Evolutionary conservation across 2,888 invertebrate species (phyloP).

Genomic region (Limenitis camilla): DNA sequence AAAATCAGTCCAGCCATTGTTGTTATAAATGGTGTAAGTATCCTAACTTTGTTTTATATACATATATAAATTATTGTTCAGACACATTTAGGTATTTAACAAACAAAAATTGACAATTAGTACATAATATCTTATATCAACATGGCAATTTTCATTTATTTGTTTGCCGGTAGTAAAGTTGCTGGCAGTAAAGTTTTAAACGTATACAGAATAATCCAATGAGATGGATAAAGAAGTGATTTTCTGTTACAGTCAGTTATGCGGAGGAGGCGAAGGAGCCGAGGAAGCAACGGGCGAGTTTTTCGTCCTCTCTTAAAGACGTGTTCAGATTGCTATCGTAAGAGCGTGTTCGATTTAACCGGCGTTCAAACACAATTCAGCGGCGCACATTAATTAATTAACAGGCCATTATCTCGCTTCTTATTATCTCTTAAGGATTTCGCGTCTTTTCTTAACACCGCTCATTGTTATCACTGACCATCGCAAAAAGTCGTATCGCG

Average conservation of each 20-base stretch:
- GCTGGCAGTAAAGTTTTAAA: too few relatives aligned
- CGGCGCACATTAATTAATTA: conserved; percentile 49
- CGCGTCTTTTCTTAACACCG: conserved; percentile 57
- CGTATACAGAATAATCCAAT: not conserved
- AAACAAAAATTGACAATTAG: too few relatives aligned
- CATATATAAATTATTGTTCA: too few relatives aligned
- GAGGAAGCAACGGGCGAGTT: conserved; percentile 3
- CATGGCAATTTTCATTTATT: too few relatives aligned
- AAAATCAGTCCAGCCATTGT: too few relatives aligned
- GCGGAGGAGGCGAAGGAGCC: not conserved
- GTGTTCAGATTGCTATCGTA: conserved; percentile 22
- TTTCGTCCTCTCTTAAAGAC: conserved; percentile 12
- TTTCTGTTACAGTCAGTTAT: not conserved
- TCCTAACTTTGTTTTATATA: too few relatives aligned
- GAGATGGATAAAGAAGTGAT: conserved; percentile 3
- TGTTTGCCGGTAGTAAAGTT: too few relatives aligned
- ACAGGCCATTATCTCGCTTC: conserved; percentile 44
- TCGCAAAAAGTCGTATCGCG: conserved; percentile 66
- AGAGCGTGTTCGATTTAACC: conserved; percentile 16
- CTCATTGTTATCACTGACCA: conserved; percentile 66
- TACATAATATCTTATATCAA: too few relatives aligned
- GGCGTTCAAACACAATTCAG: conserved; percentile 15
- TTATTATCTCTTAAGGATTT: conserved; percentile 50
- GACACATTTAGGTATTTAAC: too few relatives aligned
- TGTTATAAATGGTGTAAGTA: too few relatives aligned